Conservation (phyloP, 64 coral and sea anemone species). For the Cladopsammia gracilis region DNA sequence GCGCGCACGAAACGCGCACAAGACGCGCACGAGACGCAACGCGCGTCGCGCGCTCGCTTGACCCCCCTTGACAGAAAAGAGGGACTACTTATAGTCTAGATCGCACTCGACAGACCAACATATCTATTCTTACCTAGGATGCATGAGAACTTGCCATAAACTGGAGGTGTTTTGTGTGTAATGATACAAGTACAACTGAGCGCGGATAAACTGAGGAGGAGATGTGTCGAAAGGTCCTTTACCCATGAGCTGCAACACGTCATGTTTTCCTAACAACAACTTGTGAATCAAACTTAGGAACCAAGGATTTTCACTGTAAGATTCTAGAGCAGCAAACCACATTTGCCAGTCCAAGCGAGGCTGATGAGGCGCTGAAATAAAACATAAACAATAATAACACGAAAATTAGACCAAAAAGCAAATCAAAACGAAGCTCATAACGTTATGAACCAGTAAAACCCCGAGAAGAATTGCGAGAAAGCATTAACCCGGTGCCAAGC, state of each 20-base stretch:
- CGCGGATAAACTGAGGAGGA: slow-evolving; percentile 86
- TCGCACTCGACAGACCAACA: too few relatives aligned
- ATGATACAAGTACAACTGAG: slow-evolving; percentile 88
- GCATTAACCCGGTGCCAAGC: too few relatives aligned
- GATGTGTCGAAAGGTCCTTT: slow-evolving; percentile 43
- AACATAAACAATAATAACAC: not conserved
- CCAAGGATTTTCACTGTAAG: slow-evolving; percentile 86
- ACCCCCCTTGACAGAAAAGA: too few relatives aligned
- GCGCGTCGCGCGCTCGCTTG: too few relatives aligned
- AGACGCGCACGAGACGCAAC: too few relatives aligned
- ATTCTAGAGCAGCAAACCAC: slow-evolving; percentile 94
- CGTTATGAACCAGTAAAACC: not conserved
- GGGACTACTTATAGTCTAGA: too few relatives aligned
- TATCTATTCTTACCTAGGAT: slow-evolving; percentile 71
- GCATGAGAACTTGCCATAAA: slow-evolving; percentile 73
- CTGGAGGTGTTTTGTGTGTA: slow-evolving; percentile 82
- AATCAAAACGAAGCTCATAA: not conserved
- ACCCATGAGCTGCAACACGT: slow-evolving; percentile 85
- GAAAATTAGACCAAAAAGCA: not conserved
- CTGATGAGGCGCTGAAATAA: slow-evolving; percentile 88
- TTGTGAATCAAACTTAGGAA: slow-evolving; percentile 91
- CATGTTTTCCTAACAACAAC: slow-evolving; percentile 71
- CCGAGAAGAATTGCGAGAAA: too few relatives aligned
- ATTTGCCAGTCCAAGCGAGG: slow-evolving; percentile 99
- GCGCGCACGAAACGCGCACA: too few relatives aligned